Base-by-base conservation (phyloP, 1,140 invertebrate genomes). In the Bombus difficillimus region DNA sequence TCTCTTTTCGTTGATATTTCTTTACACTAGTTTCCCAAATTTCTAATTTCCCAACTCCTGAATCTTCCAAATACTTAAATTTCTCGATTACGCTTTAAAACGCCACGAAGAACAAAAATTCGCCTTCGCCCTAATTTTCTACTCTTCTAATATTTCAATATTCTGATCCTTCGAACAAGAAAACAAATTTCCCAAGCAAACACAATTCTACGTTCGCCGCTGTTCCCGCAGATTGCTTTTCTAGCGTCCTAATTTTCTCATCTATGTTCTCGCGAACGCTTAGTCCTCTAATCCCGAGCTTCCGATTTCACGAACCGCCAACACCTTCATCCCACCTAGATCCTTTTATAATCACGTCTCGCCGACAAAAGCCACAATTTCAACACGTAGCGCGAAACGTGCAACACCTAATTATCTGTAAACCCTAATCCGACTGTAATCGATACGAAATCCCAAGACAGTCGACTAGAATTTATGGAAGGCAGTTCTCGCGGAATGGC, bases 71-170 rank as follows among this genome's bases (percentile, higher is more conserved):
- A 2, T 0, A 62, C n/a, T 5, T 13, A 3, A n/a, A 1, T 62
- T n/a, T 4, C 59, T 0, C 59, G 59, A n/a, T 62, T 62, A 62
- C 59, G 28, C 10, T 62, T n/a, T 4, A 22, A n/a, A 4, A 5
- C 12, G 28, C 2, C 4, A 9, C 28, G 59, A 3, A 4, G 3
- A 5, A 28, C 3, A 10, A 62, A n/a, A 4, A 62, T 53, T 22
- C 18, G 0, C 18, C 47, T 53, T 22, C 18, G 0, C 0, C 18
- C 5, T 8, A 53, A 22, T 53, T 53, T 53, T 22, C 47, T 8
- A 53, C 22, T 22, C 47, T 8, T 0, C 18, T 22, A 8, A 53
- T 6, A 53, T 22, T 8, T 53, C 47, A 6, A 22, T 53, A 53
- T 53, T 53, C 47, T 8, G 47, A 53, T 22, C 18, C 47, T 18